Conservation (phyloP, 2,888 invertebrate species). For the Physocephala rufipes region DNA sequence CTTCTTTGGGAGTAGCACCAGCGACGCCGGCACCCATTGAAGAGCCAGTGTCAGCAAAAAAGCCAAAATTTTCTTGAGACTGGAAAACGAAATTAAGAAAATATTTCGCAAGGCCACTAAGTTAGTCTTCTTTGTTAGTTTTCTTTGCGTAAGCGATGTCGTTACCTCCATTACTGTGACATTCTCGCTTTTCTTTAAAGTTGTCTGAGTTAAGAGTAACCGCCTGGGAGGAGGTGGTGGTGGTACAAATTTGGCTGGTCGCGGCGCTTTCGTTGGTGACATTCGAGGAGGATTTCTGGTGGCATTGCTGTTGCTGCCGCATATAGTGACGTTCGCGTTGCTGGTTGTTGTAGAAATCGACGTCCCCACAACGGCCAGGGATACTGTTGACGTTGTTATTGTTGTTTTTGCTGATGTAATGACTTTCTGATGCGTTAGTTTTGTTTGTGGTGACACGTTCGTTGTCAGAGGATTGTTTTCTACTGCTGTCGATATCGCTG, state of each 20-base stretch:
- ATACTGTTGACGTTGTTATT: constrained; percentile 50
- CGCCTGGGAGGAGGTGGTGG: constrained; percentile 64
- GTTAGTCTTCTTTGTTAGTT: too few species aligned
- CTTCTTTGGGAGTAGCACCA: constrained; percentile 55
- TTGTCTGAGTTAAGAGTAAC: constrained; percentile 62
- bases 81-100: constrained; percentile 27
- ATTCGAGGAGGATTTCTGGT: constrained; percentile 45
- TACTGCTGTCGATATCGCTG: constrained; percentile 35
- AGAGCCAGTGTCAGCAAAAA: constrained; percentile 68
- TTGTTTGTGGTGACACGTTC: background rate
- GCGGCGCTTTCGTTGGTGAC: constrained; percentile 36
- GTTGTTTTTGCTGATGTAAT: constrained; percentile 34
- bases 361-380: constrained; percentile 59
- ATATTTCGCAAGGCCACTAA: too few species aligned
- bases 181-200: constrained; percentile 53
- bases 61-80: constrained; percentile 62
- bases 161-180: constrained; percentile 47
- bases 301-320: constrained; percentile 49
- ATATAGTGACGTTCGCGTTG: constrained; percentile 69
- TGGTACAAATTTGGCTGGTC: constrained; percentile 51
- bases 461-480: constrained; percentile 37
- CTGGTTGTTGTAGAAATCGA: constrained; percentile 70
- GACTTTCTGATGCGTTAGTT: constrained; percentile 15
- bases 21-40: constrained; percentile 66
- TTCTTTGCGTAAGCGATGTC: too few species aligned